Base-by-base conservation (phyloP, 2,113 vertebrate genomes). In the Megaceryle torquata region DNA sequence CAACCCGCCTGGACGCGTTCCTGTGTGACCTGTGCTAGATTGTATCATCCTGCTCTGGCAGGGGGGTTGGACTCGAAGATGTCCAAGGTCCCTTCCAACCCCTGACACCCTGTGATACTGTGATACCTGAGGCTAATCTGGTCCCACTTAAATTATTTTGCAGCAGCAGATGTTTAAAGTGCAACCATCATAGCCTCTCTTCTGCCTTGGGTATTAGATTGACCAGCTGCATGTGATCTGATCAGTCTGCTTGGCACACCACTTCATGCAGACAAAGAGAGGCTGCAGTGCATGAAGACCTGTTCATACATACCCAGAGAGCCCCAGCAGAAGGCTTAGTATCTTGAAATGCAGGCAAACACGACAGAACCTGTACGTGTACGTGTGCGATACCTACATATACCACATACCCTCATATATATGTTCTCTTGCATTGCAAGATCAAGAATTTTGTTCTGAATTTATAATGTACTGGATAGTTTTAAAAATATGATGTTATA, bases 291-390 rank as follows among this genome's bases (percentile, higher is more conserved):
- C 60, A 7, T 0, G 2, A 21, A 61, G 19, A 39, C 8, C 79
- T 64, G 54, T 26, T 43, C 16, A 19, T 4, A 24, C 2, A 2
- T 4, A 18, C 21, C 53, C n/a, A 29, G 25, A 59, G 46, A 46
- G 46, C 19, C 46, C 25, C 59, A 35, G 35, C 0, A 50, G 28
- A 56, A 68, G 39, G 57, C 6, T 41, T 6, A 5, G 29, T 13
- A 50, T 15, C n/a, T 6, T 60, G 51, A 82, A 76, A 83, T 3
- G 56, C 28, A 64, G 53, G 43, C 67, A 86, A 63, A 92, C 28
- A 29, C 20, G 13, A 76, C 5, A 83, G 53, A 59, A 67, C 39
- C 12, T 6, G 3, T 4, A 26, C 0, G 0, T 8, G 25, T 10
- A 24, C 0, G 2, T 33, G 50, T 46, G 48, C 12, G 37, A 56